These are phyloP conservation scores for Tricholauxania praeusta DNA, from an alignment of 2,888 invertebrate species.

Conservation along the genomic window DNA sequence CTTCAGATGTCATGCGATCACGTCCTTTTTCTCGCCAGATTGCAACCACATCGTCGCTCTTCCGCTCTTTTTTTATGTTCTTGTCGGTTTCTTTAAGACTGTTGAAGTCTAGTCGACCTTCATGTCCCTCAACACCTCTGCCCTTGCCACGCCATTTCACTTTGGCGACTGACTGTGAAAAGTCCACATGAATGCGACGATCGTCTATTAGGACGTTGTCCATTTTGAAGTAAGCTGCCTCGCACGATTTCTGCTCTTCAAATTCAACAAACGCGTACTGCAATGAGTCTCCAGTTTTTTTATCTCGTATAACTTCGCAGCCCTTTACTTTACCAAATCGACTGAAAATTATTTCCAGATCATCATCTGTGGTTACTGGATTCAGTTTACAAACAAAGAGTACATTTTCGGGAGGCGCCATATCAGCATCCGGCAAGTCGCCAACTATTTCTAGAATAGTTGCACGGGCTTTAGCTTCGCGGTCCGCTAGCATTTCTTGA, in stretches of 20 bases:
- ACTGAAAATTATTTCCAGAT: constrained; percentile 97
- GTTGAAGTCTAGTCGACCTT: constrained; percentile 59
- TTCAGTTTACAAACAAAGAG: constrained; percentile 99
- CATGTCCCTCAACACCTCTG: constrained; percentile 72
- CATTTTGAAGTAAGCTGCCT: constrained; percentile 99
- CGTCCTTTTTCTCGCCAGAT: constrained; percentile 17
- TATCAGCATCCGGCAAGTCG: constrained; percentile 96
- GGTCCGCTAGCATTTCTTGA: constrained; percentile 86
- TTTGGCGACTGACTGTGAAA: constrained; percentile 98
- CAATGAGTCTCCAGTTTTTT: constrained; percentile 91
- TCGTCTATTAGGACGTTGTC: constrained; percentile 99
- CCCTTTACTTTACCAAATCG: constrained; percentile 93
- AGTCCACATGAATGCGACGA: constrained; percentile 98
- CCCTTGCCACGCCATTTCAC: constrained; percentile 92
- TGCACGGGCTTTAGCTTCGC: constrained; percentile 96
- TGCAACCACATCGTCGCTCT: neutral
- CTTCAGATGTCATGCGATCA: constrained; percentile 44
- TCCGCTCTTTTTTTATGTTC: constrained; percentile 18
- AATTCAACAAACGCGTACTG: constrained; percentile 99
- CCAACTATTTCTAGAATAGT: constrained; percentile 99
- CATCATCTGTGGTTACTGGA: constrained; percentile 97
- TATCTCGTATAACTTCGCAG: constrained; percentile 96
- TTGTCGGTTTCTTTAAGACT: constrained; percentile 49
- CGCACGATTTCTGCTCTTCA: constrained; percentile 90
- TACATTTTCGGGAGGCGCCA: constrained; percentile 98